These are phyloP conservation scores for Melanotaenia nigrans DNA, from an alignment of 2,797 vertebrate species.

Conservation along the genomic window DNA sequence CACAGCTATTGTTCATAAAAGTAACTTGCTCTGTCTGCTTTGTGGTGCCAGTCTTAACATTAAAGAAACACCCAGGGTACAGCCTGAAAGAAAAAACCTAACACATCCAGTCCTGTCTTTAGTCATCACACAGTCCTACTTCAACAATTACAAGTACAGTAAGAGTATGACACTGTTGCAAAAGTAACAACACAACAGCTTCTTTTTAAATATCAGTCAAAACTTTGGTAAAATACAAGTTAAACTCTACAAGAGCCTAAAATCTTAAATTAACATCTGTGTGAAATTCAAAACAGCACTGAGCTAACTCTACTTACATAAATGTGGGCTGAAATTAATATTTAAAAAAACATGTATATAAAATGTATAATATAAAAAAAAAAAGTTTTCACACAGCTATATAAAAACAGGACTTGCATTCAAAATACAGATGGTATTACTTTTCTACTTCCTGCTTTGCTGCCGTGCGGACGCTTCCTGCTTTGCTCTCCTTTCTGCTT, in stretches of 20 bases:
- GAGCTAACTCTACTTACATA: not conserved
- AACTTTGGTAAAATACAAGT: not conserved
- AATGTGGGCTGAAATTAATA: not conserved
- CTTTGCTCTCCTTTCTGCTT: too few species aligned
- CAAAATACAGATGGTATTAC: slow-evolving; percentile 11
- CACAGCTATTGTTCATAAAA: slow-evolving; percentile 6
- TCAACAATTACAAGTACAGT: not conserved
- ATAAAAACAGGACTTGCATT: not conserved
- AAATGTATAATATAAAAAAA: not conserved
- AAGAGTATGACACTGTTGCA: not conserved
- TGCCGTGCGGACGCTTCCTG: too few species aligned
- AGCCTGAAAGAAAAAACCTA: not conserved
- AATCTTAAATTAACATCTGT: not conserved
- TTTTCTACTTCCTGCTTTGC: too few species aligned
- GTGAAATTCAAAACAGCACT: slow-evolving; percentile 2
- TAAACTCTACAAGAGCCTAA: not conserved
- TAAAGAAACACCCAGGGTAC: not conserved
- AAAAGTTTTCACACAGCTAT: not conserved
- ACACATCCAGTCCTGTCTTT: not conserved
- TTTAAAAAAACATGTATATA: too few species aligned
- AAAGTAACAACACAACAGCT: not conserved
- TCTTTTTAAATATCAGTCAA: not conserved
- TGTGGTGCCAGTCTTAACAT: not conserved
- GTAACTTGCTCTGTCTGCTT: not conserved
- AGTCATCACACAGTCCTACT: not conserved